Base-by-base conservation (phyloP, 2,888 invertebrate genomes). In the Cerceris ruficornis region DNA sequence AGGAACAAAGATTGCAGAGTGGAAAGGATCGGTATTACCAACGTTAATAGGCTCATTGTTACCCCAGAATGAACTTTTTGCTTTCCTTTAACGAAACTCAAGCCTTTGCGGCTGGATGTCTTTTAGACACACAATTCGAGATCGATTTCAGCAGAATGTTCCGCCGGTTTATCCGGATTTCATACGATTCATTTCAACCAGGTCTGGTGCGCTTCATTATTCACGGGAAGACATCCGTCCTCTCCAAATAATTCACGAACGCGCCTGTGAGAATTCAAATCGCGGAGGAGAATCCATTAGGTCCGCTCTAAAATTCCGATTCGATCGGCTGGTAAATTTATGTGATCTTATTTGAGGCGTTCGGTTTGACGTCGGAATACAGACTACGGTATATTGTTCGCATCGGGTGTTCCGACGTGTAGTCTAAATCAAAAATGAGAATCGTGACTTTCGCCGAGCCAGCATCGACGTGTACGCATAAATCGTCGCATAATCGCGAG, bases 251-350 rank as follows among this genome's bases (percentile, higher is more conserved):
- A 83, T 83, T 85, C 72, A 85, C 66, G 71, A 72, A 71, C 42
- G 64, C 49, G 66, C 64, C 77, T 71, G 74, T 59, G 68, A 79
- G 81, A 70, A 81, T 85, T 69, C 43, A 70, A 75, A 83, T 84
- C 73, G 79, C 60, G 69, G 75, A 70, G 74, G 76, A 60, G 77
- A 81, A 84, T 82, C 84, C 83, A 87, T 88, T 86, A 86, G 82
- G 62, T 81, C 58, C 79, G 83, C 78, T 85, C 75, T 80, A 84
- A 84, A 84, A 86, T 88, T 88, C 82, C 80, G 77, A 77, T 75
- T 81, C 84, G 80, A 65, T 85, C 69, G 73, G 54, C 65, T 75
- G 75, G 65, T 49, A 72, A 68, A 83, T 79, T 85, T 85, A 83
- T 61, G 77, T 70, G 75, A 83, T 85, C 72, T 81, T 72, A 75